Evolutionary conservation across 1,140 invertebrate genomes (phyloP).

Genomic region (Aphidius gifuensis): DNA sequence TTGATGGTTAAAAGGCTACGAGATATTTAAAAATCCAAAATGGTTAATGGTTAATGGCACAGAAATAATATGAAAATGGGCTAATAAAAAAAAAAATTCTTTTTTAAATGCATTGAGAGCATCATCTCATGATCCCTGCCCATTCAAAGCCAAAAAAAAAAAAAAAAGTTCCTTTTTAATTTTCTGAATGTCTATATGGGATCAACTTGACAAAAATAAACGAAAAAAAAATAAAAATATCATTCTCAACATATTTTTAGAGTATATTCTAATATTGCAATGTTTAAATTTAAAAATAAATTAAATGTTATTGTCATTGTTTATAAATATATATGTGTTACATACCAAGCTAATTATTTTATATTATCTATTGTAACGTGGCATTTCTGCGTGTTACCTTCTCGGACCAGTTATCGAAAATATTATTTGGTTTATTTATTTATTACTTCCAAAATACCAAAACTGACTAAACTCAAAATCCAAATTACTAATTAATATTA

Average conservation of each 20-base stretch:
- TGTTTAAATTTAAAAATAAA: neutral
- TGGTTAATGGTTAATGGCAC: neutral
- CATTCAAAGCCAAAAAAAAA: constrained; percentile 45
- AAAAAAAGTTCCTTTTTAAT: constrained; percentile 22
- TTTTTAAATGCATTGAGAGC: constrained; percentile 19
- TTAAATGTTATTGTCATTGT: constrained; percentile 20
- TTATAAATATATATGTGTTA: constrained; percentile 10
- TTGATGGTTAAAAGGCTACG: constrained; percentile 5
- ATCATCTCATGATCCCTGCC: constrained; percentile 38
- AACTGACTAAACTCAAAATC: too few relatives aligned
- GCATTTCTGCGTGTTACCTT: too few relatives aligned
- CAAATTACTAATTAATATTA: too few relatives aligned
- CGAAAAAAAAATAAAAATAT: constrained; percentile 39
- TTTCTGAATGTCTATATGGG: constrained; percentile 42
- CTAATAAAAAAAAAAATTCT: constrained; percentile 3
- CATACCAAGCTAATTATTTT: too few relatives aligned
- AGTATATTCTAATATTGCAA: constrained; percentile 45
- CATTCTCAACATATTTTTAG: constrained; percentile 53
- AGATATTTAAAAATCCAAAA: neutral
- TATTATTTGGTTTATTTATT: too few relatives aligned
- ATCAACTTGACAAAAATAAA: constrained; percentile 41
- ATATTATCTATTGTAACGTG: too few relatives aligned
- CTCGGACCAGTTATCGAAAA: too few relatives aligned
- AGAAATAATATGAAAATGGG: neutral
- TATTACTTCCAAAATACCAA: too few relatives aligned